A percentile compares a stretch with the other conserved stretches of the same genome.
Evolutionary conservation across 2,113 vertebrate genomes (phyloP).

Genomic region (Brachionichthys hirsutus): DNA sequence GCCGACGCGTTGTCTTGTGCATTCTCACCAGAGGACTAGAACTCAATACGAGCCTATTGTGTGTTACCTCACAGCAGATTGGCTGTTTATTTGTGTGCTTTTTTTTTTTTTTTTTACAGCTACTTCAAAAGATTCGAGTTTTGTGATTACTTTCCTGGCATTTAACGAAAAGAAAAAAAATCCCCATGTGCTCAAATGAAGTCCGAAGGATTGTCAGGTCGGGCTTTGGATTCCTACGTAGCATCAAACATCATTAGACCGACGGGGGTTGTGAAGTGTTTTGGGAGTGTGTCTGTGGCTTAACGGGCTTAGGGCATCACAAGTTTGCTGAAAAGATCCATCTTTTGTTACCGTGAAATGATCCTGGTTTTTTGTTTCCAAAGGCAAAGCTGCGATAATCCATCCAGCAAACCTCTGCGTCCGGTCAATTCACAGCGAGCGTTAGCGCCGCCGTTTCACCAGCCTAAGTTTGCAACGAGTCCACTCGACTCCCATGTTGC

Average conservation of each 20-base stretch:
- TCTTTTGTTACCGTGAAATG: constrained; percentile 30
- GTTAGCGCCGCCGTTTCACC: neutral
- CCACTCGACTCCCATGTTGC: no score
- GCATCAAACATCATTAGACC: constrained; percentile 34
- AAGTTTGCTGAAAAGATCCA: constrained; percentile 22
- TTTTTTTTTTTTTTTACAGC: neutral
- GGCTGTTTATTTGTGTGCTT: no score
- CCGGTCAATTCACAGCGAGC: constrained; percentile 18
- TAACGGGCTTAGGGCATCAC: constrained; percentile 30
- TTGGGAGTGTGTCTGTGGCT: constrained; percentile 8
- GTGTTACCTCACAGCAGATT: neutral
- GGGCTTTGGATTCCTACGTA: constrained; percentile 37
- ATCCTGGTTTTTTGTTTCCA: constrained; percentile 25
- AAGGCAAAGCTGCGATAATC: constrained; percentile 20
- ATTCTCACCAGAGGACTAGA: neutral
- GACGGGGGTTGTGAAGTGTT: constrained; percentile 10
- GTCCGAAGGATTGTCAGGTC: constrained; percentile 1
- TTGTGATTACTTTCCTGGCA: neutral
- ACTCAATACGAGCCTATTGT: neutral
- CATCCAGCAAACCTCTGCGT: constrained; percentile 16
- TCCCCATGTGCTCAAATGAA: constrained; percentile 6
- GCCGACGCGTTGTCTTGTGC: constrained; percentile 39
- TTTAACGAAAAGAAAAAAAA: constrained; percentile 23
- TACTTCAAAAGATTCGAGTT: constrained; percentile 15
- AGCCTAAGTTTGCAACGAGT: no score